Evolutionary conservation across 2,113 vertebrate genomes (phyloP), one percentile per base, ranked within the genome.

Genomic region (Sapajus apella): DNA sequence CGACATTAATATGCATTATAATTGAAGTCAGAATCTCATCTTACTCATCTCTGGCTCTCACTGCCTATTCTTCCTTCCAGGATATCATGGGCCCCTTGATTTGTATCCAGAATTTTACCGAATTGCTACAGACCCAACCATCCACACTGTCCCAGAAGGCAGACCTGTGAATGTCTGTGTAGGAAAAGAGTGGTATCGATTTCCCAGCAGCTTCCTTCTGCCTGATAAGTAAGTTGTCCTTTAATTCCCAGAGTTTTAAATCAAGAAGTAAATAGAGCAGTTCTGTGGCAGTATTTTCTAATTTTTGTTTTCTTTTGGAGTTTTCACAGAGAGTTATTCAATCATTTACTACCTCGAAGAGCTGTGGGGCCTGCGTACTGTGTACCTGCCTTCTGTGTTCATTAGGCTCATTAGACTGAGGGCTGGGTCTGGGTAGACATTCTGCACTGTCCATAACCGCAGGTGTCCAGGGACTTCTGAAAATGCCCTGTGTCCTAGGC

Each of bases 121-220:
- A 96, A 99, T 99, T 72, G 99, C 99, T 95, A 99, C 99, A 20
- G 99, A 99, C 93, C 99, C 99, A 0, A 96, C 98, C 17, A 98
- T 99, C 47, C 99, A 99, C 97, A 98, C 98, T 0, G 99, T 99
- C 70, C 99, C 99, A 0, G 99, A 99, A 96, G 99, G 99, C 58
- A 98, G 99, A 18, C 98, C 98, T 0, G 99, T 99, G 68, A 99
- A 98, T 2, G 99, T 99, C 70, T 99, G 99, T n/a, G 99, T 99
- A 45, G 99, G 99, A 0, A 99, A 99, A 98, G 99, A 99, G 97
- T 99, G 99, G 99, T 98, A 99, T 97, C 99, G 99, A 23, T 99
- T 99, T 97, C 99, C 99, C 66, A 99, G 99, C 98, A 99, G 99
- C 98, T 99, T 99, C 96, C 99, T 99, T 6, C 98, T 99, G 81